Conservation (phyloP, 1,140 invertebrate species). For the Lordiphosa stackelbergi region DNA sequence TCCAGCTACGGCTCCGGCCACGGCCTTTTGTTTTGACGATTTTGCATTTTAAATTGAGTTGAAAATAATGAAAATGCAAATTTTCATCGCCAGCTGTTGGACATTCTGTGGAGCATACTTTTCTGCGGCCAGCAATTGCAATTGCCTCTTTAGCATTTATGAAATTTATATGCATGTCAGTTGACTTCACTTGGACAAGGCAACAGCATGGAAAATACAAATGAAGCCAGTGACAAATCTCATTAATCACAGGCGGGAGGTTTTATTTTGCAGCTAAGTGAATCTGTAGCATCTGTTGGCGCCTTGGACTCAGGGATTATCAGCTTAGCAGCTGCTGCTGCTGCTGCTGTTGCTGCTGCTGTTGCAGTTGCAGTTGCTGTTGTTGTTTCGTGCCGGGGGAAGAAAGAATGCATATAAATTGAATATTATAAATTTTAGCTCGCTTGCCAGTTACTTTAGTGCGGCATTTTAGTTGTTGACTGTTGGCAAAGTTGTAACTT, state of each 20-base stretch:
- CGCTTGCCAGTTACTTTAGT: constrained; percentile 54
- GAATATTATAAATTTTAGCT: constrained; percentile 73
- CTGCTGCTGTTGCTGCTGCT: constrained; percentile 38
- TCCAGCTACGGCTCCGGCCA: constrained; percentile 21
- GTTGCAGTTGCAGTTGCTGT: constrained; percentile 43
- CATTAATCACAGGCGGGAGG: constrained; percentile 62
- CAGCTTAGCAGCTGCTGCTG: constrained; percentile 61
- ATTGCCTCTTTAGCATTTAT: constrained; percentile 44
- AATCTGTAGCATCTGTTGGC: constrained; percentile 38
- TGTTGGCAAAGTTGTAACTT: constrained; percentile 69
- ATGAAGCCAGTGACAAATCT: constrained; percentile 73
- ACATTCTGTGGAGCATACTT: constrained; percentile 32
- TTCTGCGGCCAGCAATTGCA: constrained; percentile 27
- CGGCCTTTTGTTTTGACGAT: constrained; percentile 45
- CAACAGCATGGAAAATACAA: constrained; percentile 72
- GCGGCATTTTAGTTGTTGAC: constrained; percentile 45
- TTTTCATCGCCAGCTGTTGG: constrained; percentile 44
- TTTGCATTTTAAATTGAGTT: constrained; percentile 65
- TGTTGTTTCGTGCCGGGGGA: constrained; percentile 18
- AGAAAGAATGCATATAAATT: constrained; percentile 74
- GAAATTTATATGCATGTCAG: constrained; percentile 62
- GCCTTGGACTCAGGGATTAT: constrained; percentile 59
- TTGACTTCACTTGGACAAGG: constrained; percentile 33
- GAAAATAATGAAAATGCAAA: constrained; percentile 73
- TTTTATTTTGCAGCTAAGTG: constrained; percentile 33